Base-by-base conservation (phyloP, 2,797 vertebrate genomes). In the Leptoclinus maculatus region DNA sequence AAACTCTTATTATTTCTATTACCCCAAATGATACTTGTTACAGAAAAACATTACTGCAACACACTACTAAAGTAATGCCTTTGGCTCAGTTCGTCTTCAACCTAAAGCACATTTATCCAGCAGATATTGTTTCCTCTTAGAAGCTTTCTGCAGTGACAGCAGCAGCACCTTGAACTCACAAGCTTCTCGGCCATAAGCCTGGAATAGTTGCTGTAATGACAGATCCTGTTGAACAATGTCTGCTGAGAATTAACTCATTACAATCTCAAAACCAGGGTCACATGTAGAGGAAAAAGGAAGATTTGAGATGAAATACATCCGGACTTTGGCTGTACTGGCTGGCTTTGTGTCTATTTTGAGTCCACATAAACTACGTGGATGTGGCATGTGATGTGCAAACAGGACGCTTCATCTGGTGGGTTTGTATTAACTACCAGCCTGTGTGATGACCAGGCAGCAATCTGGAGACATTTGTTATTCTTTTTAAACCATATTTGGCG, bases 191-290 rank as follows among this genome's bases (percentile, higher is more conserved):
- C 16, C 60, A 70, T 80, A 23, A 60, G 56, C 58, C 77, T 78
- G 62, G 62, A 85, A 71, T 62, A 83, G 51, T 5, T 54, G 19
- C 67, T 47, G 29, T 59, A 39, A 51, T 62, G 49, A 76, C 45
- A 71, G 39, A 62, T 77, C 73, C 25, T 64, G 63, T 29, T 57
- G 51, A 64, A 81, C 63, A 45, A 70, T 53, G 41, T 78, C 83
- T 54, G 51, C 49, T 59, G 71, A 70, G 71, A 66, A 77, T 80
- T 49, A 83, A 76, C 53, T 79, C 73, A 79, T 80, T 75, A 83
- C 32, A 34, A 34, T 69, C 72, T 72, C 68, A 34, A 54, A 54
- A 59, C 32, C 38, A 10, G n/a, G 41, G 45, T 65, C 38, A 63
- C 56, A 70, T 59, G 36, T 73, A 1, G 13, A 1, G 5, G 29